These are phyloP conservation scores for Drosophila mayri DNA, from an alignment of 1,140 invertebrate genomes.

Conservation along the genomic window DNA sequence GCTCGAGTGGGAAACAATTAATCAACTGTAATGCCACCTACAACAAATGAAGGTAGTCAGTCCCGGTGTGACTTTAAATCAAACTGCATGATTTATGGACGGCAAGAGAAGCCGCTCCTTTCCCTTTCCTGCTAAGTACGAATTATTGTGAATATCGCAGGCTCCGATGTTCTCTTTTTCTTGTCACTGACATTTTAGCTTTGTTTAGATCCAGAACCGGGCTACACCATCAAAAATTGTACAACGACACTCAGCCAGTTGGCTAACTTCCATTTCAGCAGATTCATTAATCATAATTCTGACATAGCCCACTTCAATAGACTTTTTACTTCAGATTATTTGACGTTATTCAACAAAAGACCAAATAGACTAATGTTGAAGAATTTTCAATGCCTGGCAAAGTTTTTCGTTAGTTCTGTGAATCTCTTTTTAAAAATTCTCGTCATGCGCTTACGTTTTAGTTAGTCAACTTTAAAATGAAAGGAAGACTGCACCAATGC, in stretches of 20 bases:
- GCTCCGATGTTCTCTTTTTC: slow-evolving; percentile 28
- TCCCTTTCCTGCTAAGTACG: slow-evolving; percentile 11
- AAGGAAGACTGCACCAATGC: slow-evolving; percentile 25
- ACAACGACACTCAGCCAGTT: slow-evolving; percentile 64
- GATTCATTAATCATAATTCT: slow-evolving; percentile 78
- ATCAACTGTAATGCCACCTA: slow-evolving; percentile 67
- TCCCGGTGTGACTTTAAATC: slow-evolving; percentile 68
- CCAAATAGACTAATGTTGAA: slow-evolving; percentile 57
- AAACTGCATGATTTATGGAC: slow-evolving; percentile 72
- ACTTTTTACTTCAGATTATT: slow-evolving; percentile 54
- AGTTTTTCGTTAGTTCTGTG: slow-evolving; percentile 34
- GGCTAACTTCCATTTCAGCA: slow-evolving; percentile 51
- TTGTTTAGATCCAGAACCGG: slow-evolving; percentile 54
- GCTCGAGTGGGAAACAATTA: slow-evolving; percentile 52
- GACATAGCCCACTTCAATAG: slow-evolving; percentile 35
- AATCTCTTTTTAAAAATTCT: slow-evolving; percentile 55
- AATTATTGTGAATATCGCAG: slow-evolving; percentile 49
- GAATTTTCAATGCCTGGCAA: slow-evolving; percentile 65
- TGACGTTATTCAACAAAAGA: slow-evolving; percentile 52
- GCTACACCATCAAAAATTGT: slow-evolving; percentile 71
- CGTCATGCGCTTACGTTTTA: slow-evolving; percentile 61
- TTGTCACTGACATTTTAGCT: slow-evolving; percentile 70
- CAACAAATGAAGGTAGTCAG: slow-evolving; percentile 34
- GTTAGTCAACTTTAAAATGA: slow-evolving; percentile 57
- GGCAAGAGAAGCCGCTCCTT: slow-evolving; percentile 31